Base-by-base conservation (phyloP, 2,113 vertebrate genomes). In the Sinocyclocheilus maitianheensis region DNA sequence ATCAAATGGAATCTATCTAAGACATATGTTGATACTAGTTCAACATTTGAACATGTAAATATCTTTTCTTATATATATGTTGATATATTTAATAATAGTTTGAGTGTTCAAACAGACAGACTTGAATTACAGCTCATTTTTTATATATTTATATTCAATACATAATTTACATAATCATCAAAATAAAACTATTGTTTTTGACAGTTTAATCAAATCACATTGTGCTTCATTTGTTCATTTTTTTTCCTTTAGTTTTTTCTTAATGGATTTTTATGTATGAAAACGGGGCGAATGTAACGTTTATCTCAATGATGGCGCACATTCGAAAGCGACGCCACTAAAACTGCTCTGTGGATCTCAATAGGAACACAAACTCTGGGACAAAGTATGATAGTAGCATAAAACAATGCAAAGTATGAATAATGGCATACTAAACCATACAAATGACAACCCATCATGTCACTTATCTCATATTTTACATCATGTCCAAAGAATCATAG, bases 141-240 rank as follows among this genome's bases (percentile, higher is more conserved):
- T 16, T 43, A 83, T 84, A 87, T 87, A 87, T 89, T 88, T 88
- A 88, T 90, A 90, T 87, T 88, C 84, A 84, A 67, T 90, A 89
- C 88, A 90, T 87, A 53, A 90, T 90, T 90, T 91, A 91, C 90
- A 92, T 80, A 85, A 84, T 89, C 80, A 84, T 89, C 24, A 88
- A 92, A 91, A 89, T 87, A 91, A 90, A 88, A 69, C 80, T 84
- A 43, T 69, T 51, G 60, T 55, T 76, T 83, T 46, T 10, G 58
- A 62, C 58, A 62, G 58, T 62, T 62, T 81, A 26, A 77, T 88
- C 63, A 81, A 87, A 87, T 86, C 77, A 67, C 75, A 78, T 90
- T 91, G 89, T 90, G 90, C 88, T 92, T 91, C 84, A 75, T 81
- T 83, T 67, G 14, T 18, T 82, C 7, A 60, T 69, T 75, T 88